Evolutionary conservation across 2,113 vertebrate species (phyloP).

Genomic region (Ranitomeya variabilis): DNA sequence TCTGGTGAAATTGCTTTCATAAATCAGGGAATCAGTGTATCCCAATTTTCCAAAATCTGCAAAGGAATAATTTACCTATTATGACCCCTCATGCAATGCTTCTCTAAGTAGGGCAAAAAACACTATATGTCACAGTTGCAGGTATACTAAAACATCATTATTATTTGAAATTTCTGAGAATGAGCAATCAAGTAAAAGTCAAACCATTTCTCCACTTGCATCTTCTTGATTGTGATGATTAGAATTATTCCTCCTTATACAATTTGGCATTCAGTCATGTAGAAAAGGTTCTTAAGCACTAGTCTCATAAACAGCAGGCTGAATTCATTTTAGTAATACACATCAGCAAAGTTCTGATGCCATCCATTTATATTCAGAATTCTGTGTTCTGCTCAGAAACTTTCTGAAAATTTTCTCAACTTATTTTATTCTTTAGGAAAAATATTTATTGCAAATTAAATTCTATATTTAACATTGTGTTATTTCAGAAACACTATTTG

Average conservation of each 20-base stretch:
- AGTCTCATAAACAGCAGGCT: background rate
- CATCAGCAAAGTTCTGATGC: background rate
- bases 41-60: background rate
- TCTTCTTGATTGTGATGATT: constrained; percentile 6
- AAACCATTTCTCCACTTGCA: background rate
- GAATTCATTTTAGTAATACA: background rate
- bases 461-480: background rate
- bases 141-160: background rate
- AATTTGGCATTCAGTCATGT: background rate
- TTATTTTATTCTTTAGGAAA: background rate
- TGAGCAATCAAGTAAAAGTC: background rate
- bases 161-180: background rate
- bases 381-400: background rate
- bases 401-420: background rate
- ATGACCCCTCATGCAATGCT: background rate
- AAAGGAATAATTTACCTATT: background rate
- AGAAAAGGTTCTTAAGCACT: background rate
- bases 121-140: background rate
- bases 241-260: background rate
- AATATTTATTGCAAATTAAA: background rate
- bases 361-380: background rate
- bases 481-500: background rate
- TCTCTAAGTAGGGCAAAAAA: background rate
- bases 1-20: no score
- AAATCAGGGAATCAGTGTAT: no score